phyloP scores from a whole-genome alignment of 2,113 vertebrate species.

The Chauna torquata region DNA sequence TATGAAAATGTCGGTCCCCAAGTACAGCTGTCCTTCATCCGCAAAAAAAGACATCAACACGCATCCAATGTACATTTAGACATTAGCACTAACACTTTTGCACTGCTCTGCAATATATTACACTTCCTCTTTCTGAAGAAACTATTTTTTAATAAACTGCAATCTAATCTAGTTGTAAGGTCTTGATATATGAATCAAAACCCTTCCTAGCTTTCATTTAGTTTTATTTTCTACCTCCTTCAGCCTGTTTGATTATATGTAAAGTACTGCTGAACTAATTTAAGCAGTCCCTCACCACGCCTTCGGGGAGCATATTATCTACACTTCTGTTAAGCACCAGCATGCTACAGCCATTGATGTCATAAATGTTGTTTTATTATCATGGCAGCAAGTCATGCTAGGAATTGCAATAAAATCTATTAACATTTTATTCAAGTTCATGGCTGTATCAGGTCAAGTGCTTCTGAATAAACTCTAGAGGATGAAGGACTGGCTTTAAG shows the following conservation, averaged over 20 bases:
- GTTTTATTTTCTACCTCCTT: neutral
- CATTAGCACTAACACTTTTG: neutral
- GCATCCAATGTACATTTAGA: neutral
- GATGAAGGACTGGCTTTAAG: neutral
- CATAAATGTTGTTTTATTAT: neutral
- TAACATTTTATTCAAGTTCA: conserved; percentile 28
- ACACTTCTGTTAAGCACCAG: neutral
- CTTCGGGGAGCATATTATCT: neutral
- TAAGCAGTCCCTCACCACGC: neutral
- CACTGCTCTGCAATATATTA: neutral
- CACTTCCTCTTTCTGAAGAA: neutral
- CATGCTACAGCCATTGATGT: neutral
- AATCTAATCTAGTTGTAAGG: neutral
- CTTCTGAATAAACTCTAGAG: conserved; percentile 8
- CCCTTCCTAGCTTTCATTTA: no score
- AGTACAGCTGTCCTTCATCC: neutral
- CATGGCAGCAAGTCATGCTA: neutral
- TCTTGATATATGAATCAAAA: neutral
- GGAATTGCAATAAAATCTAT: neutral
- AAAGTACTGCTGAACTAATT: neutral
- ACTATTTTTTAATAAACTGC: neutral
- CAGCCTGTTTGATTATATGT: neutral
- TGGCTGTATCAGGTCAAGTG: neutral
- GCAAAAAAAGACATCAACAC: neutral
- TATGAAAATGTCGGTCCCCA: neutral